Base-by-base conservation (phyloP, 64 coral and sea anemone species). In the Actinia tenebrosa region DNA sequence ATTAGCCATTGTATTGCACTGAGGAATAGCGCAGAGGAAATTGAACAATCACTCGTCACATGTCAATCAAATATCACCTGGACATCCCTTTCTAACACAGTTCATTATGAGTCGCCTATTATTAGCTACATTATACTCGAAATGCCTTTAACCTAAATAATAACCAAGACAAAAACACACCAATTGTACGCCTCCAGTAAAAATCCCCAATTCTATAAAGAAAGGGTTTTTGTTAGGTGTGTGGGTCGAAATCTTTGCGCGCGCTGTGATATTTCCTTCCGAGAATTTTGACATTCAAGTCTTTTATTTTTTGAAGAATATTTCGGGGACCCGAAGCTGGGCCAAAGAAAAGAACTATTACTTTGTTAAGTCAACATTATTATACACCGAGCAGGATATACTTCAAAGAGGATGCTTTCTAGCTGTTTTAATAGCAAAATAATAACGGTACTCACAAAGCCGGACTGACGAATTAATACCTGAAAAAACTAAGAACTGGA, bases 1-100 rank as follows among this genome's bases (percentile, higher is more conserved):
- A 97, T 97, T 97, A 97, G 94, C 94, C 59, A 97, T 97, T 97
- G 94, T 97, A 69, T 56, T 75, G 86, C 88, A 82, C 85, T 92
- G 60, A 92, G 94, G 90, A 97, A 97, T 97, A 97, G 88, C 89
- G 88, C 84, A 80, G 86, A 97, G 91, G 94, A 97, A 97, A 97
- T 97, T 97, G 91, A 97, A 97, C 94, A 90, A 97, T 97, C 94
- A 90, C 83, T 93, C 56, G 78, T 85, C 88, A 53, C 27, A 66
- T 53, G 94, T 93, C 94, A 97, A 97, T 97, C 94, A 97, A 23
- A 43, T 10, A 20, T 79, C 66, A 84, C 87, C 91, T 53, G 58
- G 16, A 80, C 68, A 58, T 83, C 84, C 83, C 87, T 37, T 86
- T 44, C 63, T 84, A 59, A 43, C 62, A 78, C 44, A 59, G n/a